Evolutionary conservation across 2,797 vertebrate species (phyloP), one percentile per base, ranked within the genome.

Genomic region (Rhynchonycteris naso): DNA sequence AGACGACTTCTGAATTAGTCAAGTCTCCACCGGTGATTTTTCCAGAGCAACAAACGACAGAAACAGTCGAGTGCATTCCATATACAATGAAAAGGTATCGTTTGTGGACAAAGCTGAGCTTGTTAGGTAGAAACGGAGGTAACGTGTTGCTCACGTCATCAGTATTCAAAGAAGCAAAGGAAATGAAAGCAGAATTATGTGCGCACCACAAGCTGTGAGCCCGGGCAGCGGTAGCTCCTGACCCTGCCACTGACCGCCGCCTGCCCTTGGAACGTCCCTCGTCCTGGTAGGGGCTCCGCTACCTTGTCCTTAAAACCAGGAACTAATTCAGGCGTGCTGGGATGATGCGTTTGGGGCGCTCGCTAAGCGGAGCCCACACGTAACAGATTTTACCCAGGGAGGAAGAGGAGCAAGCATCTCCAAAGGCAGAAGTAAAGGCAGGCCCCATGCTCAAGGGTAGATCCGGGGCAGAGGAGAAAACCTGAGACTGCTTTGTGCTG

Each of bases 111-210:
- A 3, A 21, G 7, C 7, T 9, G 26, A 61, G 68, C 43, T n/a
- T 2, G 4, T 22, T 3, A 22, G 0, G 3, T 1, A 13, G 16
- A n/a, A n/a, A n/a, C n/a, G n/a, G n/a, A n/a, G n/a, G n/a, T n/a
- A n/a, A n/a, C n/a, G n/a, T n/a, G n/a, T 6, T 7, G 63, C 28
- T n/a, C 56, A 4, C 63, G 14, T 9, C 30, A 30, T 16, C 61
- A 16, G 30, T 13, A 16, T 28, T 1, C 30, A 22, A 5, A 5
- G 30, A 13, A n/a, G 63, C 63, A 28, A 8, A 16, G 4, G 4
- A n/a, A 43, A 15, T 2, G 13, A 15, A 30, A 35, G 28, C 15
- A 3, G 43, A 10, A 10, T 21, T 5, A 0, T 1, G 0, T 7
- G 1, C 0, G 0, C 0, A 2, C 22, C 1, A 2, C 14, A 12